Evolutionary conservation across 92 coral and sea anemone genomes (phyloP), one percentile per base, ranked within the genome.

Genomic region (Pocillopora meandrina): DNA sequence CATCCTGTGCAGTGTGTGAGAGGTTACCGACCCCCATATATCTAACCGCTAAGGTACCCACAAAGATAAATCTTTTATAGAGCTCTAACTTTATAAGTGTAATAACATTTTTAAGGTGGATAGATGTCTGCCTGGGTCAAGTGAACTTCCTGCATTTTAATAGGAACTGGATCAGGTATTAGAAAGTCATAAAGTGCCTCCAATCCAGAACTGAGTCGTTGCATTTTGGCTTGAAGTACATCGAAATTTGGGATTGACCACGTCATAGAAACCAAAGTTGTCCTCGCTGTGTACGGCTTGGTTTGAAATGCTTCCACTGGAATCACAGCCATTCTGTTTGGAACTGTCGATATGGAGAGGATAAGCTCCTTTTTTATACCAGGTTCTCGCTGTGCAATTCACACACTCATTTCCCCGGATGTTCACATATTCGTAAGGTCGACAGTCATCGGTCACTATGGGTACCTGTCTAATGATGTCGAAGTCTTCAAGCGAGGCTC

Each of bases 181-280:
- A 5, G 17, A 10, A 9, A 10, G 23, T 63, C 31, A 18, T 23
- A 36, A 65, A 23, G 12, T 65, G 71, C 71, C 14, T 8, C 86
- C 86, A 71, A 82, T 19, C 86, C 86, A 82, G 12, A 74, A 67
- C 67, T 82, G 86, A 33, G 80, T 82, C 3, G 86, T 82, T 47
- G 86, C 23, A 31, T 72, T 64, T 20, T 13, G 18, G 26, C 19
- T 82, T 58, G 86, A 74, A 13, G 86, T n/a, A n/a, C 86, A 82
- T 1, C 86, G 86, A 55, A 67, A 74, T 36, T 9, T 42, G 12
- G 56, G 33, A 47, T 82, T 82, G 0, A 58, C 12, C 2, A 56
- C 16, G 12, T 8, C 19, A 20, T 82, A 82, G 14, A 7, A 56
- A 17, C 86, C 86, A 82, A 82, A 82, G 33, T 82, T 82, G 36